Conservation (phyloP, 2,797 vertebrate species). For the Dromococcyx pavoninus region DNA sequence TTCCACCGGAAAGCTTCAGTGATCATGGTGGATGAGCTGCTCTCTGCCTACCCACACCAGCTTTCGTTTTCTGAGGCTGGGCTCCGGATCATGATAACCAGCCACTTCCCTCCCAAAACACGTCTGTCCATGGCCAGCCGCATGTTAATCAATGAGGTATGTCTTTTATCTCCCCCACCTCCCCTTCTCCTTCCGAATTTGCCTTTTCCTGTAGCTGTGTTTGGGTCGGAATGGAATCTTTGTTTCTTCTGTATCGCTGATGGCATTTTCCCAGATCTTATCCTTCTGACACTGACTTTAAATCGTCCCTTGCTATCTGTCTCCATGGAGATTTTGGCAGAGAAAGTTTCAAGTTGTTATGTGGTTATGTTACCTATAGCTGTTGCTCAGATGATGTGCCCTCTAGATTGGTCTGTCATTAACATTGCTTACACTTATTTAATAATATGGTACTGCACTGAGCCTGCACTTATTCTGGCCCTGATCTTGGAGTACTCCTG, state of each 20-base stretch:
- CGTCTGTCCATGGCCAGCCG: constrained; percentile 98
- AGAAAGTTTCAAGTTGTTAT: neutral
- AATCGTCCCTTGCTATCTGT: neutral
- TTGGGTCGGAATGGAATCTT: neutral
- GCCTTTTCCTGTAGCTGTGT: neutral
- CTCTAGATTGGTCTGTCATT: neutral
- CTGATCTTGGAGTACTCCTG: neutral
- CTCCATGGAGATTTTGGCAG: neutral
- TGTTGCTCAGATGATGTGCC: neutral
- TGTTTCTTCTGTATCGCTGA: neutral
- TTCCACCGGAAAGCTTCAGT: constrained; percentile 91
- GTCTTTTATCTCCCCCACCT: neutral
- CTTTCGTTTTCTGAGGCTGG: constrained; percentile 96
- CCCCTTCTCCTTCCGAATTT: neutral
- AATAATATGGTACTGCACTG: neutral
- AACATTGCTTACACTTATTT: neutral
- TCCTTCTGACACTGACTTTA: neutral
- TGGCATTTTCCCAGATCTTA: neutral
- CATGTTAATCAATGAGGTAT: constrained; percentile 98
- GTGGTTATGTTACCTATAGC: neutral
- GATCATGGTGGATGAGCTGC: constrained; percentile 96
- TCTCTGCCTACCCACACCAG: constrained; percentile 95
- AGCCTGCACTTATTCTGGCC: neutral
- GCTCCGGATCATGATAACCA: constrained; percentile 98
- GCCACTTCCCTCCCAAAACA: constrained; percentile 95